Evolutionary conservation across 2,113 vertebrate species (phyloP).

Genomic region (Hyperopisus bebe): DNA sequence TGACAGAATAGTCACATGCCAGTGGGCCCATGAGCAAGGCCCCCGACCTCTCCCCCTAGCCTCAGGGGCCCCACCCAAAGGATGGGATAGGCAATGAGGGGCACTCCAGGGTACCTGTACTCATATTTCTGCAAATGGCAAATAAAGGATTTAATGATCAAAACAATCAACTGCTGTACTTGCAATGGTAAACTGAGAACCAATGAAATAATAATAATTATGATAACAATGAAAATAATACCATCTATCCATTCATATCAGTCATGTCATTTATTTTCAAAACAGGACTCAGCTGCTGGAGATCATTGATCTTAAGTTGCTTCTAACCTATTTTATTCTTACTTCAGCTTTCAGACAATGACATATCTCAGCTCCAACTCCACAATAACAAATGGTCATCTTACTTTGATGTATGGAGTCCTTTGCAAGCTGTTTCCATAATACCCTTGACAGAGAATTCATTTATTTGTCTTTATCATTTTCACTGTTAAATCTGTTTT

Average conservation of each 20-base stretch:
- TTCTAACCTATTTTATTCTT: slow-evolving; percentile 60
- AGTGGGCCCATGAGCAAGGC: neutral
- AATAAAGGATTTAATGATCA: neutral
- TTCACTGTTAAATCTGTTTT: slow-evolving; percentile 45
- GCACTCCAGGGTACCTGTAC: neutral
- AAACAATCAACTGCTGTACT: neutral
- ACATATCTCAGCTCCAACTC: slow-evolving; percentile 68
- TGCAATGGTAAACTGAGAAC: neutral
- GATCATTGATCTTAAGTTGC: slow-evolving; percentile 67
- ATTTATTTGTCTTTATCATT: slow-evolving; percentile 43
- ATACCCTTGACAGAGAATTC: slow-evolving; percentile 59
- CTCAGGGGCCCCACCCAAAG: neutral
- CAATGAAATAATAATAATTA: neutral
- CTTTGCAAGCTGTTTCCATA: slow-evolving; percentile 61
- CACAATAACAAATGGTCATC: slow-evolving; percentile 64
- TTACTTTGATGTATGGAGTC: slow-evolving; percentile 66
- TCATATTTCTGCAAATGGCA: neutral
- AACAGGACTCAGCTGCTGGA: slow-evolving; percentile 54
- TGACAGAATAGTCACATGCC: neutral
- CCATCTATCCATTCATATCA: slow-evolving; percentile 52
- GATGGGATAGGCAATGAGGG: neutral
- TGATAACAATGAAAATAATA: neutral
- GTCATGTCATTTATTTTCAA: slow-evolving; percentile 48
- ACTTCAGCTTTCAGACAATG: slow-evolving; percentile 59
- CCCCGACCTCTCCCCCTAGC: neutral